A percentile compares a stretch with the other conserved stretches of the same genome.
These are phyloP conservation scores for Diarsia rubi DNA, from an alignment of 2,888 invertebrate species.

Conservation along the genomic window DNA sequence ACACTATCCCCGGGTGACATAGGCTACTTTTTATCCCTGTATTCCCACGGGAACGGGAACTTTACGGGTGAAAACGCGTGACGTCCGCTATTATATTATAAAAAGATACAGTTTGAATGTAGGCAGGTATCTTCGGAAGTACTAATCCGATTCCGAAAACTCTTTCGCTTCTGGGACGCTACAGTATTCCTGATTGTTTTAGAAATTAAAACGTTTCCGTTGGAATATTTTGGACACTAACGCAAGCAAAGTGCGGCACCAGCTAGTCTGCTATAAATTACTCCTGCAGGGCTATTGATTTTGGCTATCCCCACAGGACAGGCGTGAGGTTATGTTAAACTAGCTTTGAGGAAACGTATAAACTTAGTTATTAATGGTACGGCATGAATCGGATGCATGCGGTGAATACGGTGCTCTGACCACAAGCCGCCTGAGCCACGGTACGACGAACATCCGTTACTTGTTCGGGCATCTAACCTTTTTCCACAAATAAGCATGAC, in stretches of 20 bases:
- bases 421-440: background rate
- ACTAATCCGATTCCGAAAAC: background rate
- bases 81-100: too few relatives aligned
- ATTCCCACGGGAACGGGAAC: too few relatives aligned
- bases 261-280: too few relatives aligned
- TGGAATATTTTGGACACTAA: background rate
- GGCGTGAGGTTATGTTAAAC: too few relatives aligned
- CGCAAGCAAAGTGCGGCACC: background rate
- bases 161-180: background rate
- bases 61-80: too few relatives aligned
- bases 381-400: background rate
- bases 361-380: background rate
- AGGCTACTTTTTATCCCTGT: too few relatives aligned
- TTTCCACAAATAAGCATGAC: background rate
- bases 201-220: background rate
- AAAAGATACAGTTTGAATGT: background rate
- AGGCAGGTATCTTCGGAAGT: background rate
- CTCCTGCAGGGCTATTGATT: too few relatives aligned
- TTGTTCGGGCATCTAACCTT: background rate
- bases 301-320: too few relatives aligned
- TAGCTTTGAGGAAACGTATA: background rate
- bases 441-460: background rate
- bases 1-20: too few relatives aligned
- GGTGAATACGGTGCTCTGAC: background rate
- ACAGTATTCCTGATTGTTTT: background rate